A percentile compares a stretch with the other conserved stretches of the same genome.
Evolutionary conservation across 2,113 vertebrate genomes (phyloP).

Genomic region (Alectura lathami): DNA sequence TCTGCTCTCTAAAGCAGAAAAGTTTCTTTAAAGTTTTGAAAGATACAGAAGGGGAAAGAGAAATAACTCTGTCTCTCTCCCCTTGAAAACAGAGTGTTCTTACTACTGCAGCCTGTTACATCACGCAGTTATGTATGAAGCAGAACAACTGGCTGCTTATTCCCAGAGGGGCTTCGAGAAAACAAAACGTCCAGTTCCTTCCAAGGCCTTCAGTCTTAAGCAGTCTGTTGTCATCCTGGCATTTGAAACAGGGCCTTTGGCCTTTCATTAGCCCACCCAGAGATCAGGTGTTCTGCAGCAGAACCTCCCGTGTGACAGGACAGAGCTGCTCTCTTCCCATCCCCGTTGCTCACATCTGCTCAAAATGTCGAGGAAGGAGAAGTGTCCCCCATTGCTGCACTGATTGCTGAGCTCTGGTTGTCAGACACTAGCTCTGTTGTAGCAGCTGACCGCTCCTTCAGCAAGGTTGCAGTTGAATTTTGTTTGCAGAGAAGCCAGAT

Average conservation of each 20-base stretch:
- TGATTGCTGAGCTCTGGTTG: not conserved
- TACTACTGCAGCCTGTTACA: not conserved
- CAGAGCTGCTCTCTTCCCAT: not conserved
- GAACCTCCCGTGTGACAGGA: not conserved
- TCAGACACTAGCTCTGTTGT: not conserved
- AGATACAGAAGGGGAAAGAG: not conserved
- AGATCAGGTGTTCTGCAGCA: not conserved
- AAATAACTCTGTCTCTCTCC: not conserved
- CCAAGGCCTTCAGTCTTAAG: not conserved
- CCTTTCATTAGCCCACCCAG: not conserved
- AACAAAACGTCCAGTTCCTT: slow-evolving; percentile 23
- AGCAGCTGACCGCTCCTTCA: not conserved
- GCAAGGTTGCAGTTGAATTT: not conserved
- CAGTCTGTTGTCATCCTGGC: not conserved
- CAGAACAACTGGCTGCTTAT: slow-evolving; percentile 38
- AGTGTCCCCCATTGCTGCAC: not conserved
- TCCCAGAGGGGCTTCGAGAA: slow-evolving; percentile 20
- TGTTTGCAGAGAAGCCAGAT: not conserved
- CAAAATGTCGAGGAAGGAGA: accelerated
- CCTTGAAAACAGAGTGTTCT: slow-evolving; percentile 18
- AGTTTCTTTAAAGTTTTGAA: not conserved
- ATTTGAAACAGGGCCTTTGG: not conserved
- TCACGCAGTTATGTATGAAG: slow-evolving; percentile 13
- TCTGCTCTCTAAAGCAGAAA: not conserved
- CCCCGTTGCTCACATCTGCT: not conserved